Evolutionary conservation across 2,113 vertebrate species (phyloP), one percentile per base, ranked within the genome.

Genomic region (Chloropsis cyanopogon): DNA sequence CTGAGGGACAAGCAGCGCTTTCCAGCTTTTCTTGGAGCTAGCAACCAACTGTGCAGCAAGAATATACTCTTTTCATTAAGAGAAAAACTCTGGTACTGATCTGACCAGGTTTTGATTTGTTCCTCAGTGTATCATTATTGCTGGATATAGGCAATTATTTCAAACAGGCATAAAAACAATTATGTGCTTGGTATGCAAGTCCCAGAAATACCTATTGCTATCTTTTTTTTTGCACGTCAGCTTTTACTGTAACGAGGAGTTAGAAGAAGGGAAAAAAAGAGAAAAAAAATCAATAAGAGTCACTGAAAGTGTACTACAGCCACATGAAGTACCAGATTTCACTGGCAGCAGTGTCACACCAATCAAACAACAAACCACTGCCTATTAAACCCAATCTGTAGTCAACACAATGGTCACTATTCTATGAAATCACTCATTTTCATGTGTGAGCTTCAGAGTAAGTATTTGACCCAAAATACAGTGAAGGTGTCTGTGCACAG

Each of bases 31-130:
- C 85, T 41, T 73, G 35, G 78, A 88, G 75, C 52, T 33, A 81
- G 60, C 37, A 68, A 81, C 75, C 18, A 28, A 26, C 47, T 86
- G 68, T 75, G 79, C 54, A 90, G 54, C 52, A 94, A 85, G 59
- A 92, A 92, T 70, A 77, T 19, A 66, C 57, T 78, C 85, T 86
- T 95, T 61, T 90, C 71, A 96, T 92, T 81, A 94, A 24, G n/a
- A 81, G 26, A 80, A 83, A 90, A 88, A 37, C 61, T n/a, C 63
- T 53, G 28, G 25, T 39, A 81, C 52, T 53, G 52, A 92, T 66
- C 52, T 93, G 79, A 83, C 26, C 87, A 66, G 44, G 76, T 75
- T 95, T 60, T 88, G 29, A 83, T 75, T 94, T 92, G 59, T 71
- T 90, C 77, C 79, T 92, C 5, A 1, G 90, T 73, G 56, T 61